Percentiles rank a stretch among this genome's conserved stretches.
phyloP scores from a whole-genome alignment of 2,113 vertebrate genomes.

The Acanthisitta chloris region DNA sequence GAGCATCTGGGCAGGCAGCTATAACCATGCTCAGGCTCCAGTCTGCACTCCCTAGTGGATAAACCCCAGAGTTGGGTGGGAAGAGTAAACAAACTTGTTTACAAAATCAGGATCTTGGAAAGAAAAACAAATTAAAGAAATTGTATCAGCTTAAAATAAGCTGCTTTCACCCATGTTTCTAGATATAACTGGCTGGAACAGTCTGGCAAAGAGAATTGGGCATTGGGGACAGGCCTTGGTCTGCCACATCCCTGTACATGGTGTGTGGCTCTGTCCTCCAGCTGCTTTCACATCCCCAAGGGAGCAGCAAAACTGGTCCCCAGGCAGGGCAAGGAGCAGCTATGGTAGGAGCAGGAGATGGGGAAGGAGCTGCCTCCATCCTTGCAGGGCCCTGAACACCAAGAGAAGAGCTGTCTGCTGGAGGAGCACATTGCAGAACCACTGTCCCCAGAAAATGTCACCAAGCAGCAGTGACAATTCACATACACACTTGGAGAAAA shows the following conservation, averaged over 20 bases:
- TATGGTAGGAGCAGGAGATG: not conserved
- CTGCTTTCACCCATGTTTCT: not conserved
- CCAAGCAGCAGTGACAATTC: not conserved
- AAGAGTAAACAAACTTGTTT: constrained; percentile 18
- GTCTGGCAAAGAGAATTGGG: not conserved
- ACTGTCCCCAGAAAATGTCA: not conserved
- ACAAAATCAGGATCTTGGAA: not conserved
- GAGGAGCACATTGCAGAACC: not conserved
- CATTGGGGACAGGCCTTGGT: not conserved
- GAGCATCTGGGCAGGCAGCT: not conserved
- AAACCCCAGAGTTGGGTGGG: not conserved
- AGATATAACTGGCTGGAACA: not conserved
- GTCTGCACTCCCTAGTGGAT: not conserved
- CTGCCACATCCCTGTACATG: not conserved
- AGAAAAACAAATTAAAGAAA: not conserved
- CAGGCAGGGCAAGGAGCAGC: not conserved
- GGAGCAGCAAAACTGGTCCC: not conserved
- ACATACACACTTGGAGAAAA: not conserved
- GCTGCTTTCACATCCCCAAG: accelerated
- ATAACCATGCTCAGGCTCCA: not conserved
- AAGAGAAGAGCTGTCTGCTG: not conserved
- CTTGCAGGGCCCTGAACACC: not conserved
- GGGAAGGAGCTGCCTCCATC: not conserved
- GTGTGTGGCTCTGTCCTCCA: not conserved
- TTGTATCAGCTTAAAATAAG: not conserved